Evolutionary conservation across 1,140 invertebrate genomes (phyloP), one percentile per base, ranked within the genome.

Genomic region (Drosophila novamexicana): DNA sequence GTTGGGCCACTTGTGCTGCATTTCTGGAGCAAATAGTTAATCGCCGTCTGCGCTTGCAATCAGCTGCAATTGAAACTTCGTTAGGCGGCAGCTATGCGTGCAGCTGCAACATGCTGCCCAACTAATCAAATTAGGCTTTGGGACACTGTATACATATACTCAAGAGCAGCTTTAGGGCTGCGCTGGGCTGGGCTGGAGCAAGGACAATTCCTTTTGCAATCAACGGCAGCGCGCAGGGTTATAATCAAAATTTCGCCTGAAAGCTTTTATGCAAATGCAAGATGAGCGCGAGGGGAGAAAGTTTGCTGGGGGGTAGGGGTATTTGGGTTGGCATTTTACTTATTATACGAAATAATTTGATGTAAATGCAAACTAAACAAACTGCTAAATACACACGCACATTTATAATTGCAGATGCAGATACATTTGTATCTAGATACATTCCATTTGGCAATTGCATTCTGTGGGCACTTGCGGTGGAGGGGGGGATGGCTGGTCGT

Each of bases 351-450:
- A 67, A 67, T 67, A 67, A 67, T 73, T 73, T 67, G 40, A 73
- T 67, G 70, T 67, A 67, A 59, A 73, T 73, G 49, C 47, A 78
- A 82, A 71, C 75, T 75, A 82, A 82, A 82, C 82, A 82, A 82
- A 75, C 74, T 78, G 75, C 32, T 47, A 14, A 47, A 70, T 34
- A 44, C 47, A 62, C 64, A 68, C 45, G 53, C 49, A 67, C 56
- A 68, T 49, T 53, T 32, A 64, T 14, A 56, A 40, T 65, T 42
- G 32, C 39, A 63, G 34, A 42, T 29, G n/a, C 9, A 74, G 52
- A 75, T 53, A 54, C 47, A 57, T 54, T 80, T 76, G 75, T 64
- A 68, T 74, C 52, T 54, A 54, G 37, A 64, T 71, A 64, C 52
- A 63, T 70, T 70, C 40, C 59, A 62, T 40, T 50, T 71, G 42